Conservation (phyloP, 2,113 vertebrate species). For the Melanerpes aurifrons region DNA sequence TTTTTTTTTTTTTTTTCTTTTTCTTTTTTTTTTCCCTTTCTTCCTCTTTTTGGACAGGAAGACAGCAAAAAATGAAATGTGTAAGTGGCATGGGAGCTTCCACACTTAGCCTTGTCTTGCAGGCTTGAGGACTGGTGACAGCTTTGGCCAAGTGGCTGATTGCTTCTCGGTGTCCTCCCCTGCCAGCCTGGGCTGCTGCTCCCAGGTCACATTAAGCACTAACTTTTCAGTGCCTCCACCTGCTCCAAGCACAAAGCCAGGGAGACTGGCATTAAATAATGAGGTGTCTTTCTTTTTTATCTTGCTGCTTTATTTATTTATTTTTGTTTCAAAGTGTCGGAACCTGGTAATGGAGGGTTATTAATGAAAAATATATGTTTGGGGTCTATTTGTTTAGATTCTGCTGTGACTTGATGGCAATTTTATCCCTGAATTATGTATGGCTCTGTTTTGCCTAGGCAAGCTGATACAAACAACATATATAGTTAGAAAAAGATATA, state of each 20-base stretch:
- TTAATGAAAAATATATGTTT: constrained; percentile 52
- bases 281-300: constrained; percentile 1
- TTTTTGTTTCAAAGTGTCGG: constrained; percentile 18
- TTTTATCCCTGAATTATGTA: constrained; percentile 71
- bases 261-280: background rate
- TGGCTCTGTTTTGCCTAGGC: constrained; percentile 55
- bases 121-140: constrained; percentile 23
- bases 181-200: background rate
- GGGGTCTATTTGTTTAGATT: constrained; percentile 46
- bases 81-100: constrained; percentile 26
- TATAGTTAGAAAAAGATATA: constrained; percentile 55
- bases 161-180: background rate
- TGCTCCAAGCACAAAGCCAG: background rate
- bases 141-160: constrained; percentile 47
- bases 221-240: background rate
- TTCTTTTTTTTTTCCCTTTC: accelerated
- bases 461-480: constrained; percentile 67
- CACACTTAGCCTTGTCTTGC: background rate
- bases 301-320: constrained; percentile 14
- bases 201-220: background rate
- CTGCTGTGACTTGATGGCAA: constrained; percentile 26
- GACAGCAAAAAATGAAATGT: constrained; percentile 52
- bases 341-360: constrained; percentile 24
- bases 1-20: background rate
- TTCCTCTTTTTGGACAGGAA: constrained; percentile 53